These are phyloP conservation scores for Decapterus maruadsi DNA, from an alignment of 2,797 vertebrate species.

Conservation along the genomic window DNA sequence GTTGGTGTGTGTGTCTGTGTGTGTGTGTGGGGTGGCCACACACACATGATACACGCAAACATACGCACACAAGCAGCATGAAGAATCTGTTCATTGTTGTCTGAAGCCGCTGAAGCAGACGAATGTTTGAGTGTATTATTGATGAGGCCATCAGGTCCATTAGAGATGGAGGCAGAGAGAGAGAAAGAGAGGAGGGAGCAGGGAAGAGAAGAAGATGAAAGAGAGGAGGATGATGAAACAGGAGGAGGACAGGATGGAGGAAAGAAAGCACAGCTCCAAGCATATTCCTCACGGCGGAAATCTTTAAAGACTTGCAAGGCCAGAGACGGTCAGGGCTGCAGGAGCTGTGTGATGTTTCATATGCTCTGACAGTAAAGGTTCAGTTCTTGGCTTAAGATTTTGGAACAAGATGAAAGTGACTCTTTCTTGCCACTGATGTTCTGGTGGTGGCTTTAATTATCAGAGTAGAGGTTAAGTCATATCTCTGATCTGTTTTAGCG, in stretches of 20 bases:
- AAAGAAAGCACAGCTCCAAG: neutral
- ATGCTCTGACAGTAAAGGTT: neutral
- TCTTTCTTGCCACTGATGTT: neutral
- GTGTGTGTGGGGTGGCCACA: slow-evolving; percentile 5
- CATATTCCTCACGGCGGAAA: neutral
- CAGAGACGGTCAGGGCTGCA: neutral
- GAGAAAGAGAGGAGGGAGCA: neutral
- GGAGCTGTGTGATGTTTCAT: slow-evolving; percentile 1
- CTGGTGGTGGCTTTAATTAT: neutral
- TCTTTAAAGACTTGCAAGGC: neutral
- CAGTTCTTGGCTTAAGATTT: neutral
- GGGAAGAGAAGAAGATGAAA: slow-evolving; percentile 28
- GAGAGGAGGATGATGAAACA: slow-evolving; percentile 11
- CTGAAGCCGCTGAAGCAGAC: slow-evolving; percentile 54
- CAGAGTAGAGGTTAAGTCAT: neutral
- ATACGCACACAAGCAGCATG: slow-evolving; percentile 9
- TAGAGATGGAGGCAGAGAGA: slow-evolving; percentile 36
- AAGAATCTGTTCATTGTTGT: slow-evolving; percentile 59
- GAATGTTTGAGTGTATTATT: slow-evolving; percentile 75
- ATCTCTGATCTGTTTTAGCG: neutral
- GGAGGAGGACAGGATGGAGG: slow-evolving; percentile 13
- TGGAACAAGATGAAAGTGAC: neutral
- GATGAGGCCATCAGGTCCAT: slow-evolving; percentile 70
- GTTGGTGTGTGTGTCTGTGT: neutral
- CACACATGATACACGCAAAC: slow-evolving; percentile 14